These are phyloP conservation scores for Nasua narica DNA, from an alignment of 2,797 vertebrate species.

Conservation along the genomic window DNA sequence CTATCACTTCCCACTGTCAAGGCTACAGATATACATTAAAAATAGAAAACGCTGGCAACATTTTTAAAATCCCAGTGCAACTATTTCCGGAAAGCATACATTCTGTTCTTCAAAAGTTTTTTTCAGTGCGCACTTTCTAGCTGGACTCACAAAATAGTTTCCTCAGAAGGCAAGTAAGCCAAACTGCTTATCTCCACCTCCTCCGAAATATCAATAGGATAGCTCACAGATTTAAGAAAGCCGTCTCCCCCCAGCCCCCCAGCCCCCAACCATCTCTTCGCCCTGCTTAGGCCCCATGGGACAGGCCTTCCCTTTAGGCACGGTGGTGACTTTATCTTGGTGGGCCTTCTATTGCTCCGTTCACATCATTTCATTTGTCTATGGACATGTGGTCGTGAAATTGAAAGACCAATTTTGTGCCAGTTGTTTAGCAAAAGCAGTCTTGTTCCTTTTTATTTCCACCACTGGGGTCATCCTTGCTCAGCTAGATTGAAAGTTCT, in stretches of 20 bases:
- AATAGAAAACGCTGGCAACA: neutral
- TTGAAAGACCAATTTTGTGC: neutral
- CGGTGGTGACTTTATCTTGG: neutral
- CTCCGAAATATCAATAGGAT: neutral
- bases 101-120: neutral
- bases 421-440: neutral
- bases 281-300: neutral
- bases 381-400: neutral
- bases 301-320: neutral
- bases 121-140: neutral
- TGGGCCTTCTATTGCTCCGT: neutral
- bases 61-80: neutral
- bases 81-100: neutral
- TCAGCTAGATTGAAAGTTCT: neutral
- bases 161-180: neutral
- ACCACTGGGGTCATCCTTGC: neutral
- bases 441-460: neutral
- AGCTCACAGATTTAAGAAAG: neutral
- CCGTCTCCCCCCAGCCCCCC: neutral
- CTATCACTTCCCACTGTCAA: too few species aligned
- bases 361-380: neutral
- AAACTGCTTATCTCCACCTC: neutral
- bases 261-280: too few species aligned
- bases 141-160: slow-evolving; percentile 17
- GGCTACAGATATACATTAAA: neutral